phyloP scores from a whole-genome alignment of 2,113 vertebrate genomes.

The Redunca redunca region DNA sequence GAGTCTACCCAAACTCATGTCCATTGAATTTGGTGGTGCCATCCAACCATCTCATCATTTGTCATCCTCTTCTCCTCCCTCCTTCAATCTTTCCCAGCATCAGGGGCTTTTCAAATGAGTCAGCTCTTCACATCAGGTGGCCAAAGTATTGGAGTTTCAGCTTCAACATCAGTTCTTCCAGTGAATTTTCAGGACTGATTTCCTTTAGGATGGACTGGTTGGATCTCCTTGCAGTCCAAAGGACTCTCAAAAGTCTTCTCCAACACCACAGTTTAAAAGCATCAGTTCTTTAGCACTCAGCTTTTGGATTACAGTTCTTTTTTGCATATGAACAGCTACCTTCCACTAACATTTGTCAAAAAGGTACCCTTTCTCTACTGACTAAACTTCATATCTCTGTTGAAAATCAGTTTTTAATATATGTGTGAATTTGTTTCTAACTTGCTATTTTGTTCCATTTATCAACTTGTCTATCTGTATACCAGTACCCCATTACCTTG shows the following conservation, averaged over 20 bases:
- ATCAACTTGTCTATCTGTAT: not conserved
- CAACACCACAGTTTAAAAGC: not conserved
- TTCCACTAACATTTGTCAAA: not conserved
- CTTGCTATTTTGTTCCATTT: not conserved
- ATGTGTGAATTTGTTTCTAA: not conserved
- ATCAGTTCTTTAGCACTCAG: not conserved
- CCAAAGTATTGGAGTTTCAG: not conserved
- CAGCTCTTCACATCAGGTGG: not conserved
- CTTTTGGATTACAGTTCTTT: not conserved
- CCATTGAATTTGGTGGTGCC: not conserved
- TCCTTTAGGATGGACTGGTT: not conserved
- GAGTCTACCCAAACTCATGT: not conserved
- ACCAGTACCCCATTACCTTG: not conserved
- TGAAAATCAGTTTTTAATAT: not conserved
- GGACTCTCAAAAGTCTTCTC: not conserved
- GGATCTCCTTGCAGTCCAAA: not conserved
- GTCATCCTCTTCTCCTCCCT: fast-evolving
- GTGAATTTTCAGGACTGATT: not conserved
- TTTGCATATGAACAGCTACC: not conserved
- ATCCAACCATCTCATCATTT: not conserved
- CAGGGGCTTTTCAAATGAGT: not conserved
- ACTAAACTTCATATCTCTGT: not conserved
- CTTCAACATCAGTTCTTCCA: not conserved
- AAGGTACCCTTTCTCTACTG: not conserved
- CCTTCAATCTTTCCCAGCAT: not conserved